Evolutionary conservation across 2,113 vertebrate genomes (phyloP).

Genomic region (Cettia cetti): DNA sequence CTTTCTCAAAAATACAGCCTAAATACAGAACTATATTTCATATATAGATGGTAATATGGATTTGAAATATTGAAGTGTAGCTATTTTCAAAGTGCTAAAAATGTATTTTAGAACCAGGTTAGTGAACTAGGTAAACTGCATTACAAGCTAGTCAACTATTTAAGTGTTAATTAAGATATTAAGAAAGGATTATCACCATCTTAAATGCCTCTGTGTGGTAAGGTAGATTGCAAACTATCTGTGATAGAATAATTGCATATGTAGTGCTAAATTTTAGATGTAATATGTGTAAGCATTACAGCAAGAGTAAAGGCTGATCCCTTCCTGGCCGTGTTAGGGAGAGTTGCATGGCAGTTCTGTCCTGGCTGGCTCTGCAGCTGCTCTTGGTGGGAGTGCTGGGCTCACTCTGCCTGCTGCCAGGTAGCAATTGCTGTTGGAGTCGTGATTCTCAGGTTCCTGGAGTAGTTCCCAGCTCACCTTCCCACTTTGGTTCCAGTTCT

Average conservation of each 20-base stretch:
- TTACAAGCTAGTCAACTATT: not conserved
- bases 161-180: not conserved
- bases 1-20: not conserved
- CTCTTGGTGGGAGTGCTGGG: not conserved
- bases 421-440: not conserved
- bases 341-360: not conserved
- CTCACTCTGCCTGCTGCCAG: not conserved
- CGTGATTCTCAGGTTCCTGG: not conserved
- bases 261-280: not conserved
- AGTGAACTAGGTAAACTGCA: not conserved
- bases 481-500: not conserved
- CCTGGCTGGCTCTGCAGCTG: not conserved
- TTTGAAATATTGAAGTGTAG: not conserved
- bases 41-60: not conserved
- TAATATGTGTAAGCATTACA: not conserved
- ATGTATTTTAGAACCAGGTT: not conserved
- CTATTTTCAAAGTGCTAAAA: not conserved
- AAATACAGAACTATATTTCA: not conserved
- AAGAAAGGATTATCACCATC: not conserved
- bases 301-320: not conserved
- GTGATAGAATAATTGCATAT: not conserved
- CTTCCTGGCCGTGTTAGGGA: not conserved
- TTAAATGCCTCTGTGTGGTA: not conserved
- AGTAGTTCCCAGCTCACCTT: not conserved
- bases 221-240: not conserved